Base-by-base conservation (phyloP, 2,888 invertebrate genomes). In the Aleiodes alternator region DNA sequence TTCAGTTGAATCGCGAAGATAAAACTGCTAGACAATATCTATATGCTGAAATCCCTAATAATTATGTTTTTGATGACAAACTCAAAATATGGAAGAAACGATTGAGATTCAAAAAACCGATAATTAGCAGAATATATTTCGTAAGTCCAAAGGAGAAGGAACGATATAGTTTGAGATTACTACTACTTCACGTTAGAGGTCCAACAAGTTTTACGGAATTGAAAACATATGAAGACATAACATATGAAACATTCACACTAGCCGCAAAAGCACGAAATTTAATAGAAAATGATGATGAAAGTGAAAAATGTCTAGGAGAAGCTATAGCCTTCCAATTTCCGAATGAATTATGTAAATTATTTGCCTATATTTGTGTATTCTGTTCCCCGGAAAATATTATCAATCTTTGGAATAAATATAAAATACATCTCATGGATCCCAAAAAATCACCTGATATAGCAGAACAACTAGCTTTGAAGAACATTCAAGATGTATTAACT, bases 111-210 rank as follows among this genome's bases (percentile, higher is more conserved):
- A 61, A 14, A 31, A 76, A 78, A 68, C 73, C 75, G 12, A 23
- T 75, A 5, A 57, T 77, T 69, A 75, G 75, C 69, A 57, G 75
- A 72, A 77, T 77, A 59, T 77, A 73, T 51, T 73, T 75, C 29
- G 77, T 78, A 16, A 75, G 53, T 64, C 75, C 78, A 12, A 69
- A 48, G 34, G 66, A 78, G 56, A 53, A 34, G 16, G 76, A 78
- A 68, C 64, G 70, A 23, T 76, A 69, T 71, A 56, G 66, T 69
- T 12, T 76, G 14, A 51, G 73, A 75, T 51, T 75, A 55, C 68
- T 75, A 38, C 57, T 78, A 23, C 71, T 23, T 23, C 23, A 23
- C 23, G 23, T 23, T 23, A 23, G 23, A 23, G 23, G 23, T 23
- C 23, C 23, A 23, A 23, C 31, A 53, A 70, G 7, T 53, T 75